Percentiles rank a stretch among this genome's conserved stretches.
Conservation (phyloP, 2,797 vertebrate genomes). For the Microctenopoma lineatum region DNA sequence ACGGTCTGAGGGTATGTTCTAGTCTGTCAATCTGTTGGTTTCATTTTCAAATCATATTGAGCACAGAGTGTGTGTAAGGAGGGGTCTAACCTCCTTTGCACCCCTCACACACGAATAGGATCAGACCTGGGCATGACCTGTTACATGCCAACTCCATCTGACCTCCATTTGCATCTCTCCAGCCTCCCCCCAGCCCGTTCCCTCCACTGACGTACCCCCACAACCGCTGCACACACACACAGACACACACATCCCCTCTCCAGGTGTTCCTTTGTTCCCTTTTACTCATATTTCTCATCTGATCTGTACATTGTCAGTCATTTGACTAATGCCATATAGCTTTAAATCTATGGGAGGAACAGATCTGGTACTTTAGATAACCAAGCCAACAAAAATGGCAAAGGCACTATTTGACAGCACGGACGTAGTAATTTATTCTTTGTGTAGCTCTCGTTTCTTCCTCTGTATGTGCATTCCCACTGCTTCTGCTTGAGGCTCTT, state of each 20-base stretch:
- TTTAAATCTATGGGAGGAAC: constrained; percentile 37
- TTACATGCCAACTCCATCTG: constrained; percentile 75
- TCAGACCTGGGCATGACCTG: constrained; percentile 77
- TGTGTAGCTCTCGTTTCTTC: constrained; percentile 10
- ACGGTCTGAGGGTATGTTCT: constrained; percentile 66
- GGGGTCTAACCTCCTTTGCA: constrained; percentile 64
- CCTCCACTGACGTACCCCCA: constrained; percentile 58
- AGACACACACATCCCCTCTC: constrained; percentile 46
- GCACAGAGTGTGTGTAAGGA: constrained; percentile 18
- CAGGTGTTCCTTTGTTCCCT: constrained; percentile 78
- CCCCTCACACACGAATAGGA: constrained; percentile 70
- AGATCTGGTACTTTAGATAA: constrained; percentile 27
- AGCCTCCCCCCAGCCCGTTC: constrained; percentile 46
- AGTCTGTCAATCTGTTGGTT: constrained; percentile 54
- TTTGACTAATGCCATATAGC: constrained; percentile 24
- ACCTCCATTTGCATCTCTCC: constrained; percentile 75
- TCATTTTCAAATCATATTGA: constrained; percentile 49
- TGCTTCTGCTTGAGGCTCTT: constrained; percentile 45
- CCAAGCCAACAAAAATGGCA: constrained; percentile 8
- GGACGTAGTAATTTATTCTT: neutral
- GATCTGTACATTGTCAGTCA: constrained; percentile 41
- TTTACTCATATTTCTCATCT: constrained; percentile 43
- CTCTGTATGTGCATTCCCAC: constrained; percentile 15
- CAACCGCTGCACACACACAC: neutral
- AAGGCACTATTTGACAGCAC: constrained; percentile 8